Evolutionary conservation across 2,888 invertebrate species (phyloP).

Genomic region (Phytoseiulus persimilis): DNA sequence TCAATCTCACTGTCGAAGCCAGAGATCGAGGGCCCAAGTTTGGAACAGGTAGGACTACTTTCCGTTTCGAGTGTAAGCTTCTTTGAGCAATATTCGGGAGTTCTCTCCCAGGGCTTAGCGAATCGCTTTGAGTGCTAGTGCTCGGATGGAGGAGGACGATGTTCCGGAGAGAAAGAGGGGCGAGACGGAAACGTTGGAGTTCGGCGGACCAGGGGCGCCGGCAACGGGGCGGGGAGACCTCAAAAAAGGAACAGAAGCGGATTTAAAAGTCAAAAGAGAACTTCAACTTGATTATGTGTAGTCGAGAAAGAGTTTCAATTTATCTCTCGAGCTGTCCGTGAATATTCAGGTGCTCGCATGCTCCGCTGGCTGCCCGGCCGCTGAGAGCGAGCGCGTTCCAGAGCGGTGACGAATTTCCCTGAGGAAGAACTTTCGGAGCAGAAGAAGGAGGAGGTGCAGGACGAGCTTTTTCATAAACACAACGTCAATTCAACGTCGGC

Average conservation of each 20-base stretch:
- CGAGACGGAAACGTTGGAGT: too few species aligned
- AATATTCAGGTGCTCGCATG: background rate
- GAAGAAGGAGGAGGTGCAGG: background rate
- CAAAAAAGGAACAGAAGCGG: background rate
- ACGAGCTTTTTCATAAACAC: background rate
- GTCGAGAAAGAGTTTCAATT: background rate
- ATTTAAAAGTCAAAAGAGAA: background rate
- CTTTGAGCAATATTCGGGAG: background rate
- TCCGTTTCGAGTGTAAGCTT: background rate
- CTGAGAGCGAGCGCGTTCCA: too few species aligned
- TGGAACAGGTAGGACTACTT: constrained; percentile 50
- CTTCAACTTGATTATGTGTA: background rate
- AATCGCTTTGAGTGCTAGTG: too few species aligned
- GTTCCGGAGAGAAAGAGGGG: background rate
- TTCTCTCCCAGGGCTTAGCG: too few species aligned
- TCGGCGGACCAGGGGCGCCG: too few species aligned
- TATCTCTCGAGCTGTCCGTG: background rate
- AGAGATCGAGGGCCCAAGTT: constrained; percentile 69
- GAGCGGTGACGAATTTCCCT: background rate
- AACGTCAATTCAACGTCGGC: background rate
- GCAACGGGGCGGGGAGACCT: too few species aligned
- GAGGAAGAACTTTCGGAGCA: background rate
- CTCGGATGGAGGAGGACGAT: too few species aligned
- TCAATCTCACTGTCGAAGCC: constrained; percentile 70
- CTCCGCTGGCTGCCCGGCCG: background rate